phyloP scores from a whole-genome alignment of 1,140 invertebrate genomes.

The Eumeta japonica region DNA sequence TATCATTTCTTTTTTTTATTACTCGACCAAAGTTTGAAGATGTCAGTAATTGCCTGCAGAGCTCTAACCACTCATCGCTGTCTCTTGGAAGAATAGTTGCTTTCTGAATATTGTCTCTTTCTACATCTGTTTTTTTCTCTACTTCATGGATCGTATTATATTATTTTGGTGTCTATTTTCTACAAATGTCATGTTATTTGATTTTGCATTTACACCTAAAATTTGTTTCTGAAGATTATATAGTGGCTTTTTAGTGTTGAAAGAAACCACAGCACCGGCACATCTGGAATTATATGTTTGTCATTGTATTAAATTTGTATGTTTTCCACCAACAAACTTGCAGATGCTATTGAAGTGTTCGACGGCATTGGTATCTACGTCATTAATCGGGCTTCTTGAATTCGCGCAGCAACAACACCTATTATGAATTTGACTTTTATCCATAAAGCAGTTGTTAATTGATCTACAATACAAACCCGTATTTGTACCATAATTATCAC shows the following conservation, averaged over 20 bases:
- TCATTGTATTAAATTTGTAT: constrained; percentile 16
- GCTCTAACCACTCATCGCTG: constrained; percentile 13
- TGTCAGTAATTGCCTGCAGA: constrained; percentile 14
- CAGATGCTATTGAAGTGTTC: constrained; percentile 19
- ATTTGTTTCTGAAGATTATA: constrained; percentile 7
- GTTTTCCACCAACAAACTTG: constrained; percentile 21
- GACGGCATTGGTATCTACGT: constrained; percentile 17
- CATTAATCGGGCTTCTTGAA: constrained; percentile 15
- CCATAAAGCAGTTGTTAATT: no score
- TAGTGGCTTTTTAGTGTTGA: constrained; percentile 9
- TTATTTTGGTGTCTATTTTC: constrained; percentile 4
- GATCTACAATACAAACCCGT: no score
- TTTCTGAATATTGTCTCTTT: constrained; percentile 8
- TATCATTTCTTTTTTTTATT: constrained; percentile 6
- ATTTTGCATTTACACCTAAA: constrained; percentile 9
- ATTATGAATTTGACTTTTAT: no score
- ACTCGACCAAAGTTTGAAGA: constrained; percentile 13
- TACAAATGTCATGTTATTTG: constrained; percentile 7
- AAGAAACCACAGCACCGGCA: constrained; percentile 11
- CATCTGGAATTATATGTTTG: constrained; percentile 9
- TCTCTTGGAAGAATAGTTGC: constrained; percentile 12
- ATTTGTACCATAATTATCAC: no score
- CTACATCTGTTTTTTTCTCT: no score
- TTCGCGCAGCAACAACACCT: constrained; percentile 15
- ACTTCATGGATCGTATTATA: no score